Base-by-base conservation (phyloP, 2,888 invertebrate genomes). In the Melipona beecheii region DNA sequence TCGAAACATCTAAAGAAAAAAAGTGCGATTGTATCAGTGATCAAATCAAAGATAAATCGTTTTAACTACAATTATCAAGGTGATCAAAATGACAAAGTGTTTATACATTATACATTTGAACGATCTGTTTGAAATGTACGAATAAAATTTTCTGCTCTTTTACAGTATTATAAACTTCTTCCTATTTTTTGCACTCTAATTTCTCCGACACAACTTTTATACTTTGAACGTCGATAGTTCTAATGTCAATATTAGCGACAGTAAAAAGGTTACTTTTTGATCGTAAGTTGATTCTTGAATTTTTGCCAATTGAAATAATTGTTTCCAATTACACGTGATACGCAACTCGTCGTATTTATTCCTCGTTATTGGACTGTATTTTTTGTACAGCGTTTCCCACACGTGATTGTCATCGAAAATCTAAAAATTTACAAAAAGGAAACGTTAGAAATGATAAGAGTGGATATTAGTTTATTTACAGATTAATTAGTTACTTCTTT, bases 321-420 rank as follows among this genome's bases (percentile, higher is more conserved):
- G 82, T 49, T 90, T 90, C 92, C 91, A 92, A 54, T 85, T 86
- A 50, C 68, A 81, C 19, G 86, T 43, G 69, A 50, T 81, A 24
- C 79, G 72, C 21, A 82, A 54, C 15, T 31, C 84, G 49, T 90
- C 86, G 65, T 78, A 56, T 50, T 50, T 70, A 1, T 27, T 72
- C 9, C 75, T 75, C 31, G 74, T 78, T 5, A 66, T 1, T 36
- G 24, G 83, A 69, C 81, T 90, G 31, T 87, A 83, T 69, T 85
- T 89, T 60, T 80, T 89, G 49, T 86, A 90, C 58, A 92, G 71
- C 31, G 85, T 62, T 76, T 91, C 82, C 92, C 92, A 92, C 31
- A 92, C 74, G 4, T 50, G 74, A 78, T 92, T 89, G 62, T 81
- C 78, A 66, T 89, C 76, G 49, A 91, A 91, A 6, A 92, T 62